These are phyloP conservation scores for Bergia puertoricense DNA, from an alignment of 92 coral and sea anemone genomes.

Conservation along the genomic window DNA sequence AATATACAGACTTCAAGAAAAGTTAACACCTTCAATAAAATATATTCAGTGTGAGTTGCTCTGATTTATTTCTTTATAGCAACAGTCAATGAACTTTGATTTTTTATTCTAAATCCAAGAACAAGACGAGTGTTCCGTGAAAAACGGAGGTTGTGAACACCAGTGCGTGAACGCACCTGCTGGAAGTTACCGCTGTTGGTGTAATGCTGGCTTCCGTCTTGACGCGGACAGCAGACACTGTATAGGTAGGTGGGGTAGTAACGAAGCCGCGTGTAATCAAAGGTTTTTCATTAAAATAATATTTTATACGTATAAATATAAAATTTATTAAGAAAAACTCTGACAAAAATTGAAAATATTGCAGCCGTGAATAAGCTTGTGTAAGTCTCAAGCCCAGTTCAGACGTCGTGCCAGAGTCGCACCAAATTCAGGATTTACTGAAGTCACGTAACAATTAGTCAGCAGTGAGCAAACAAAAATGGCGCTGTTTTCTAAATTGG, in stretches of 20 bases:
- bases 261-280: neutral
- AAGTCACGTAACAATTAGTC: too few relatives aligned
- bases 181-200: conserved; percentile 80
- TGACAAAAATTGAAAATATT: too few relatives aligned
- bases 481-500: too few relatives aligned
- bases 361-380: too few relatives aligned
- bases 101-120: conserved; percentile 41
- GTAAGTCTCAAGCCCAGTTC: too few relatives aligned
- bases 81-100: neutral
- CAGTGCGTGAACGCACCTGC: conserved; percentile 69
- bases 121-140: conserved; percentile 73
- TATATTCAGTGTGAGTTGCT: neutral
- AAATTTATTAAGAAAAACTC: too few relatives aligned
- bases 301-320: neutral
- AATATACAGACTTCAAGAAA: too few relatives aligned
- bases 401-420: too few relatives aligned
- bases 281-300: too few relatives aligned
- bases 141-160: conserved; percentile 87
- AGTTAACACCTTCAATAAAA: neutral
- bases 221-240: conserved; percentile 77
- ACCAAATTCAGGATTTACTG: too few relatives aligned
- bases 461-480: too few relatives aligned
- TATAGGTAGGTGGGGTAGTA: conserved; percentile 54
- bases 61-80: neutral
- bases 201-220: conserved; percentile 77